phyloP scores from a whole-genome alignment of 2,888 invertebrate species.

The Cephus rjabovi region DNA sequence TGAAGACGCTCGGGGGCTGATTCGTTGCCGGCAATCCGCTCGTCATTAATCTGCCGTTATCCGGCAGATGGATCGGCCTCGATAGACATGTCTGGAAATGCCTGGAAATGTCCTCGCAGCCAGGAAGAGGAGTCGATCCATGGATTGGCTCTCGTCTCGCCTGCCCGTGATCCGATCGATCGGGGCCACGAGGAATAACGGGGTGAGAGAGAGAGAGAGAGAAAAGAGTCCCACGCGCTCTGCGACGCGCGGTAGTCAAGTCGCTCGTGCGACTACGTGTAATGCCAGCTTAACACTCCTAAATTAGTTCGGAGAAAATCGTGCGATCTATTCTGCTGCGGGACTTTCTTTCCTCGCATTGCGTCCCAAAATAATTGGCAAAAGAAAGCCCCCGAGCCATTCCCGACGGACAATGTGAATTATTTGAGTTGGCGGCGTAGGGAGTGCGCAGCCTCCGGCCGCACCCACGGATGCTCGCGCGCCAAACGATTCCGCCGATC shows the following conservation, averaged over 20 bases:
- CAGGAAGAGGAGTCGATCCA: too few relatives aligned
- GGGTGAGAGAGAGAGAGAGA: constrained; percentile 14
- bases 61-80: constrained; percentile 41
- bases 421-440: constrained; percentile 63
- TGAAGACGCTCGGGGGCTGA: constrained; percentile 8
- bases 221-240: constrained; percentile 13
- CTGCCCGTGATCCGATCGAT: neutral
- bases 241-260: too few relatives aligned
- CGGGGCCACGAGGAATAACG: constrained; percentile 17
- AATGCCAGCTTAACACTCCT: constrained; percentile 27
- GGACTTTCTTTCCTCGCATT: constrained; percentile 63
- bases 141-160: too few relatives aligned
- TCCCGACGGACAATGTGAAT: constrained; percentile 67
- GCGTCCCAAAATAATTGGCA: constrained; percentile 65
- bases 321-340: constrained; percentile 61
- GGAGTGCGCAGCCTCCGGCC: constrained; percentile 6
- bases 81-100: constrained; percentile 30
- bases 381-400: constrained; percentile 62
- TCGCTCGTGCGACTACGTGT: neutral
- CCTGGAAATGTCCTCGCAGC: neutral
- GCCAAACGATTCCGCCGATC: too few relatives aligned
- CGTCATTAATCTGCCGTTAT: constrained; percentile 48
- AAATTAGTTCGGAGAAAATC: constrained; percentile 64
- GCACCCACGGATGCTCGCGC: neutral
- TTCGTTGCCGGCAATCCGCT: constrained; percentile 22